Evolutionary conservation across 2,888 invertebrate genomes (phyloP).

Genomic region (Pomacea canaliculata): DNA sequence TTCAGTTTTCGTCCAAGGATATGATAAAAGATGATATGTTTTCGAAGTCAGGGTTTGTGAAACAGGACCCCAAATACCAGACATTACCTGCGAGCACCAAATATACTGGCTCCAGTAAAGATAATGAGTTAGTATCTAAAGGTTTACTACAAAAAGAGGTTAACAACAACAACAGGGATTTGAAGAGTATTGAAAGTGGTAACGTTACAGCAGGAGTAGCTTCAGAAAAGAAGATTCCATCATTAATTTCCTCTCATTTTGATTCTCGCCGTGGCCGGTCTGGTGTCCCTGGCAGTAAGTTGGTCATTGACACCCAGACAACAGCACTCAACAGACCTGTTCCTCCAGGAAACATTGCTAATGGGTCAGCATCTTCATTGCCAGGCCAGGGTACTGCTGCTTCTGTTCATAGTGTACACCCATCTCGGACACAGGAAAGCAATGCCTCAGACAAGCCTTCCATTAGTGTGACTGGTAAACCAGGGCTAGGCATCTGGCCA

Average conservation of each 20-base stretch:
- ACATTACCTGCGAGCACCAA: constrained; percentile 91
- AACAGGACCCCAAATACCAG: constrained; percentile 91
- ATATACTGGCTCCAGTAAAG: constrained; percentile 70
- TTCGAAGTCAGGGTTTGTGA: constrained; percentile 76
- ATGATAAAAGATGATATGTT: constrained; percentile 33
- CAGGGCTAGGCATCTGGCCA: constrained; percentile 28
- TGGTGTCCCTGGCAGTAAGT: neutral
- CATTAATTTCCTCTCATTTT: constrained; percentile 22
- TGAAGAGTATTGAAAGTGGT: neutral
- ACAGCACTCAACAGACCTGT: too few relatives aligned
- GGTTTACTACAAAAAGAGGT: constrained; percentile 8
- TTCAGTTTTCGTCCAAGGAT: constrained; percentile 58
- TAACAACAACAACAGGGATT: constrained; percentile 22
- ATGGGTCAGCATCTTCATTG: too few relatives aligned
- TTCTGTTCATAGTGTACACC: neutral
- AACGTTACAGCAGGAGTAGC: neutral
- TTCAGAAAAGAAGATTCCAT: constrained; percentile 15
- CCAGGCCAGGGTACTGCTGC: neutral
- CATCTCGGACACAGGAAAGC: constrained; percentile 5
- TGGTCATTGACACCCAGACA: neutral
- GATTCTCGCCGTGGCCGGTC: constrained; percentile 8
- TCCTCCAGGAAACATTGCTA: too few relatives aligned
- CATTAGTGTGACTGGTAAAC: constrained; percentile 56
- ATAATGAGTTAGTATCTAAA: neutral
- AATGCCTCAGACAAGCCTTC: constrained; percentile 51